phyloP scores from a whole-genome alignment of 1,140 invertebrate genomes.

The Odontomachus brunneus region DNA sequence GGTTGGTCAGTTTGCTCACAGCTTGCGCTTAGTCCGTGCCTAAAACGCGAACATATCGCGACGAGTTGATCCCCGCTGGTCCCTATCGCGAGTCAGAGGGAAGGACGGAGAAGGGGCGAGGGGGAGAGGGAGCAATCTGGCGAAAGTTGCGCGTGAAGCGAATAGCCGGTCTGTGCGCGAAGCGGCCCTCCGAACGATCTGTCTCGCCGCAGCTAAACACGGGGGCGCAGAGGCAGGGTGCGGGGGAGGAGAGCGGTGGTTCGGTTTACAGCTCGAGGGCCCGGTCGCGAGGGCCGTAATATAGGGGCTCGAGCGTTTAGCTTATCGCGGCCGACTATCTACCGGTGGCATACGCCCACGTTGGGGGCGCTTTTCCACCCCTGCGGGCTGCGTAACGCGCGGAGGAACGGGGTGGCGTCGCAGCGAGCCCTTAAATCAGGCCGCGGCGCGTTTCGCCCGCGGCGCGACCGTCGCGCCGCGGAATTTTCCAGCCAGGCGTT shows the following conservation, averaged over 20 bases:
- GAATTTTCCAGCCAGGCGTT: slow-evolving; percentile 75
- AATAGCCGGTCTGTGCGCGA: background rate
- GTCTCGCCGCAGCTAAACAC: slow-evolving; percentile 48
- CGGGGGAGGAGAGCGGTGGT: slow-evolving; percentile 34
- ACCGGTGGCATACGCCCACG: slow-evolving; percentile 73
- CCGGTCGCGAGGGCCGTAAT: slow-evolving; percentile 64
- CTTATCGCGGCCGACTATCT: slow-evolving; percentile 73
- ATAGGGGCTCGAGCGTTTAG: slow-evolving; percentile 73
- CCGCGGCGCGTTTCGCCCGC: slow-evolving; percentile 62
- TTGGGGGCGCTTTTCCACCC: slow-evolving; percentile 70
- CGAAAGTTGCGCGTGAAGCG: slow-evolving; percentile 41
- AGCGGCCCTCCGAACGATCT: slow-evolving; percentile 40
- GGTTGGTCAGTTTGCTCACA: too few species aligned
- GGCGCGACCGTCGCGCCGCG: slow-evolving; percentile 22
- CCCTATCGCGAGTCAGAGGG: slow-evolving; percentile 4
- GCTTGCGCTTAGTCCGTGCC: too few species aligned
- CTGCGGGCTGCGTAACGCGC: slow-evolving; percentile 67
- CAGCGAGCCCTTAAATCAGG: slow-evolving; percentile 75
- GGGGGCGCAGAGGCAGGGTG: background rate
- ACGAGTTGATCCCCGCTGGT: slow-evolving; percentile 14
- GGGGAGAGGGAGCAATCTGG: slow-evolving; percentile 24
- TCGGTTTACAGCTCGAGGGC: slow-evolving; percentile 66
- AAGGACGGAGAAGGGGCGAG: background rate
- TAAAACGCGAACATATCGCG: background rate
- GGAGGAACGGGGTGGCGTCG: background rate